Evolutionary conservation across 2,888 invertebrate genomes (phyloP), one percentile per base, ranked within the genome.

Genomic region (Drosophila prolongata): DNA sequence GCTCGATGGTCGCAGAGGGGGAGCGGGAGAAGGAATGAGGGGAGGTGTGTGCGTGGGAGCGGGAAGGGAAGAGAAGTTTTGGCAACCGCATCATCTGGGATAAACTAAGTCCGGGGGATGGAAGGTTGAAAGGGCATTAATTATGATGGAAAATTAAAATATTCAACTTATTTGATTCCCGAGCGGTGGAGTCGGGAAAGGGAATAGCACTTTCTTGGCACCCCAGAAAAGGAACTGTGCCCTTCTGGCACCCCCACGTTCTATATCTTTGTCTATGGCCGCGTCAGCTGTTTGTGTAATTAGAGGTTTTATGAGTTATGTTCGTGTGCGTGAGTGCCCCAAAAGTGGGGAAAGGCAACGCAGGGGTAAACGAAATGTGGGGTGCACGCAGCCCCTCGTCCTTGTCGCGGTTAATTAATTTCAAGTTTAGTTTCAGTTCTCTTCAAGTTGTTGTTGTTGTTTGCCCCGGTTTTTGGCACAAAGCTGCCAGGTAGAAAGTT

Each of bases 221-320:
- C 30, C 5, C 10, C 3, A 1, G 10, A 19, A 13, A 16, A 8
- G 49, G 8, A 49, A 49, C 16, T 35, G 30, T 30, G 30, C 30
- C 14, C 13, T 9, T 35, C 34, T 38, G 38, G 35, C 61, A 40
- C 38, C 30, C 19, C 10, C 30, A 10, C 10, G n/a, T 34, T 44
- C 19, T 37, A 24, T 46, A 50, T 61, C 68, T 69, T 74, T 62
- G 78, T 65, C 66, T 71, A 75, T 61, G 67, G 54, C 68, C 27
- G 77, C 79, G 87, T 81, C 83, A 83, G 83, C 85, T 87, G 87
- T 77, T 83, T 72, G 59, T 56, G 85, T 87, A 84, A 83, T 87
- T 83, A 87, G 78, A 56, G 68, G 57, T 68, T 87, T 87, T 83
- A 83, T 84, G 87, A 79, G 85, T 73, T 86, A 76, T 78, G 73